Conservation (phyloP, 2,888 invertebrate genomes). For the Dusona sp. region DNA sequence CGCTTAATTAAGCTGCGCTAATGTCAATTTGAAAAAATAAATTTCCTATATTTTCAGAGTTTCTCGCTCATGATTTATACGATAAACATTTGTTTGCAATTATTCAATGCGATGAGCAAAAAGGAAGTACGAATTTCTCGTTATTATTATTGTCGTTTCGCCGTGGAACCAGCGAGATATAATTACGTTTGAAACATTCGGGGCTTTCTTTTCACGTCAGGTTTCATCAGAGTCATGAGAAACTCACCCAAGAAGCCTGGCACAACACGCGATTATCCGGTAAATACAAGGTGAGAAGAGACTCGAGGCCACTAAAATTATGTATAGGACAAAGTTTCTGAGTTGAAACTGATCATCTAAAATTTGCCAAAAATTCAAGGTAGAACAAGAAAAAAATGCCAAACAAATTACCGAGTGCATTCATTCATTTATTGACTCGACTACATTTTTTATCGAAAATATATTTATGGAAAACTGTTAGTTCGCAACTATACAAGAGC, state of each 20-base stretch:
- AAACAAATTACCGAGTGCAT: background rate
- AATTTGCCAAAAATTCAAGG: background rate
- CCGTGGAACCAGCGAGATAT: background rate
- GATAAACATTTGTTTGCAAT: background rate
- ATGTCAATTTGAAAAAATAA: background rate
- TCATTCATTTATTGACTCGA: background rate
- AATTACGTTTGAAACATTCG: constrained; percentile 16
- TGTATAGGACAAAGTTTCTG: constrained; percentile 1
- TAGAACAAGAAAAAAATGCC: background rate
- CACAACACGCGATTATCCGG: constrained; percentile 25
- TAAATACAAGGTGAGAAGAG: constrained; percentile 16
- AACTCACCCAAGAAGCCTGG: constrained; percentile 1
- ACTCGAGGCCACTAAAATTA: constrained; percentile 12
- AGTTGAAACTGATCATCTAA: background rate
- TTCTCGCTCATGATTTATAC: background rate
- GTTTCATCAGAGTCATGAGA: constrained; percentile 14
- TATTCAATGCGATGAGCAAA: background rate
- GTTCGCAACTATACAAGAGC: background rate
- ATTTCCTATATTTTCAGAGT: background rate
- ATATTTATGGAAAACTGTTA: background rate
- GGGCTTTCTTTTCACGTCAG: background rate
- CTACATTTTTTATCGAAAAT: background rate
- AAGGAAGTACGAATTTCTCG: background rate
- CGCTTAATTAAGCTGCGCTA: too few species aligned
- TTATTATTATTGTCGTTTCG: background rate